These are phyloP conservation scores for Oligia latruncula DNA, from an alignment of 2,888 invertebrate species.

Conservation along the genomic window DNA sequence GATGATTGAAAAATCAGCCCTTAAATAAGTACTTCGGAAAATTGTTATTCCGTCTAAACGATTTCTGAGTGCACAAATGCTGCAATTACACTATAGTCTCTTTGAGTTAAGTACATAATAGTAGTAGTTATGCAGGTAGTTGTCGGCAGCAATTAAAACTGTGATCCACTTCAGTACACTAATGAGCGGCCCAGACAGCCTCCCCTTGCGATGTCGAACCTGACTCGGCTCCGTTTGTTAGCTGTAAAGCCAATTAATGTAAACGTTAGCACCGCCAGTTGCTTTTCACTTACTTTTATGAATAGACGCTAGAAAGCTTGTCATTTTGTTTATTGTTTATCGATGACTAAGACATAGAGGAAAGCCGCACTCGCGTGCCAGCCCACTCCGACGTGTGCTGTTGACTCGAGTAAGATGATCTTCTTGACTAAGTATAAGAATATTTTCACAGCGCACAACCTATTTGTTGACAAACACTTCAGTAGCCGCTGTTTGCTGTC, in stretches of 20 bases:
- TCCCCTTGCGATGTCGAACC: slow-evolving; percentile 69
- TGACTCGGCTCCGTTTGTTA: slow-evolving; percentile 69
- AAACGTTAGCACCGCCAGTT: slow-evolving; percentile 73
- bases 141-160: slow-evolving; percentile 80
- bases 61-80: slow-evolving; percentile 45
- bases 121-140: slow-evolving; percentile 63
- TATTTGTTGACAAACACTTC: slow-evolving; percentile 45
- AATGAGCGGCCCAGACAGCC: slow-evolving; percentile 76
- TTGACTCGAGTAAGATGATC: slow-evolving; percentile 44
- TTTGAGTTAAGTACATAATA: slow-evolving; percentile 55
- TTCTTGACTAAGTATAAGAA: slow-evolving; percentile 57
- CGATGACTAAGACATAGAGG: slow-evolving; percentile 63
- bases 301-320: slow-evolving; percentile 68
- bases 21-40: slow-evolving; percentile 1
- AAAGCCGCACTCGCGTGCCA: slow-evolving; percentile 41
- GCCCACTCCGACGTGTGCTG: slow-evolving; percentile 34
- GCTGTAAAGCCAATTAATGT: slow-evolving; percentile 81
- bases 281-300: slow-evolving; percentile 72
- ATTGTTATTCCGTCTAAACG: slow-evolving; percentile 38
- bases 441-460: slow-evolving; percentile 40
- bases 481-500: slow-evolving; percentile 33
- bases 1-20: no score
- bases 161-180: slow-evolving; percentile 80
- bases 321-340: slow-evolving; percentile 73
- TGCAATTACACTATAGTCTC: slow-evolving; percentile 37